Conservation (phyloP, 92 coral and sea anemone genomes). For the Heliopora coerulea region DNA sequence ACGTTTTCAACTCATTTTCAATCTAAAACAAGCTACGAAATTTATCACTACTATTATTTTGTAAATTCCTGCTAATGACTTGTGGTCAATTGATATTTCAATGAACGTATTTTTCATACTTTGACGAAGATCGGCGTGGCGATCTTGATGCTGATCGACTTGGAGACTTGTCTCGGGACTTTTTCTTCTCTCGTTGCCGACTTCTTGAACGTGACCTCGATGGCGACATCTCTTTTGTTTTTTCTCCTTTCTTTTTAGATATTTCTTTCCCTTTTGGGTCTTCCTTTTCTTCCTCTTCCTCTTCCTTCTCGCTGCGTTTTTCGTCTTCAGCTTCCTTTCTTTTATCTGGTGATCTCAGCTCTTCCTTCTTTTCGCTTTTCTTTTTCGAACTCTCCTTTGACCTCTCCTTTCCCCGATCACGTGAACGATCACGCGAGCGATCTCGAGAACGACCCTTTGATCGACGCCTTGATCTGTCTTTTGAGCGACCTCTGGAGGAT, state of each 20-base stretch:
- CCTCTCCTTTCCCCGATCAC: constrained; percentile 46
- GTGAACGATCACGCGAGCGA: constrained; percentile 57
- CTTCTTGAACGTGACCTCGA: constrained; percentile 37
- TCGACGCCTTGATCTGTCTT: constrained; percentile 52
- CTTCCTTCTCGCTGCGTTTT: constrained; percentile 37
- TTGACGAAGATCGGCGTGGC: constrained; percentile 40
- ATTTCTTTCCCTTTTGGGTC: constrained; percentile 16
- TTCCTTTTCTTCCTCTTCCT: constrained; percentile 47
- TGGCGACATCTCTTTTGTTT: constrained; percentile 21
- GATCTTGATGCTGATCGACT: constrained; percentile 42
- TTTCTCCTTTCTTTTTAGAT: not conserved
- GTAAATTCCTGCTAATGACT: too few species aligned
- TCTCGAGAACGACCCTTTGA: constrained; percentile 61
- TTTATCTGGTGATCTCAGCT: constrained; percentile 19
- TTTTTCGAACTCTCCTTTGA: constrained; percentile 60
- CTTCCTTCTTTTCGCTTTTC: constrained; percentile 27
- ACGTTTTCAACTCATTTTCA: too few species aligned
- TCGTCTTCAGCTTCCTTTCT: constrained; percentile 17
- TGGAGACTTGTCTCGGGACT: constrained; percentile 31
- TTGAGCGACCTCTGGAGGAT: constrained; percentile 30
- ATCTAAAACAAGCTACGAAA: too few species aligned
- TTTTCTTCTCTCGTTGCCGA: constrained; percentile 30
- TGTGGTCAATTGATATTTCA: too few species aligned
- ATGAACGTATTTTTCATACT: constrained; percentile 28
- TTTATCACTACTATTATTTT: too few species aligned